Evolutionary conservation across 2,888 invertebrate genomes (phyloP), one percentile per base, ranked within the genome.

Genomic region (Nysson spinosus): DNA sequence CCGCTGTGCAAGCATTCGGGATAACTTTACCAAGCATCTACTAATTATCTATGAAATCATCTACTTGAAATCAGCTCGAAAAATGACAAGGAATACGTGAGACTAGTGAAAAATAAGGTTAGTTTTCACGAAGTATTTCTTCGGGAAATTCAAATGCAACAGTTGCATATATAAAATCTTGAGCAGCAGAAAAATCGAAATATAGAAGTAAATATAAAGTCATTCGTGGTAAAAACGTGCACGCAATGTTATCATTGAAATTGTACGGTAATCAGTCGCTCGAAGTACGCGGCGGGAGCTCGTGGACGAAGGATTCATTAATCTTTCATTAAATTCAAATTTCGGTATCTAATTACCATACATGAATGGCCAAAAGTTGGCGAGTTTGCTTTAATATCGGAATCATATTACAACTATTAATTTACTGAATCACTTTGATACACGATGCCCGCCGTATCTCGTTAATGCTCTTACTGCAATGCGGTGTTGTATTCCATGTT

Each of bases 291-390:
- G 11, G 11, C 26, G 46, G 37, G 30, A 9, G 9, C n/a, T 4
- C 9, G 4, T 19, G n/a, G 14, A 9, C n/a, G 19, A 14, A 22
- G 24, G 26, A 35, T 30, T 14, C 17, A 35, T 61, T 58, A 32
- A 51, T 24, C n/a, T 50, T 60, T 42, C 37, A 37, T 50, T 35
- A 43, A 54, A 40, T 57, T 40, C 37, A 14, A 43, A 32, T 44
- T 2, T 7, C 19, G 0, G 6, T 6, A 19, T 4, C 19, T 28
- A 30, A 57, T 57, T 35, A 42, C 7, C n/a, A 19, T 16, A 12
- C 20, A 43, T 14, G 22, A 40, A 9, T 47, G 17, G 16, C 17
- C 30, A 35, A 47, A 49, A 61, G 3, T 47, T 47, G 28, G 47
- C 4, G 17, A 35, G 35, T 43, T 28, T 24, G 22, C 40, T 17